Evolutionary conservation across 2,888 invertebrate genomes (phyloP).

Genomic region (Unio delphinus): DNA sequence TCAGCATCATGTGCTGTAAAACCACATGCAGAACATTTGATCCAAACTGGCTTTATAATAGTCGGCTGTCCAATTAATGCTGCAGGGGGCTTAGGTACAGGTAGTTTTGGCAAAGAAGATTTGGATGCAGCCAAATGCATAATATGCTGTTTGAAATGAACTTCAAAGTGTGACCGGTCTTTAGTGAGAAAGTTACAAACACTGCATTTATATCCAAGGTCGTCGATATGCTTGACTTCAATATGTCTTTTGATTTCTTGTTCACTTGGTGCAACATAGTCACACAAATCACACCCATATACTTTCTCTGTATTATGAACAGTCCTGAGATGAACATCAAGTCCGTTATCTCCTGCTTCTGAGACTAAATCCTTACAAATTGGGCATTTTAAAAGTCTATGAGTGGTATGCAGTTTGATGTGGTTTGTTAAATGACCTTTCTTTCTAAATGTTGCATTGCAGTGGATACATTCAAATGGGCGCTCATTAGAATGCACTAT

Average conservation of each 20-base stretch:
- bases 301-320: constrained; percentile 54
- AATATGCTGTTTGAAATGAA: constrained; percentile 48
- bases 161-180: constrained; percentile 58
- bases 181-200: constrained; percentile 58
- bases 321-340: constrained; percentile 50
- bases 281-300: constrained; percentile 64
- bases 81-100: constrained; percentile 1
- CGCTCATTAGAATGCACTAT: constrained; percentile 66
- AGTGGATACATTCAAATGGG: constrained; percentile 64
- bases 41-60: constrained; percentile 43
- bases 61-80: constrained; percentile 14
- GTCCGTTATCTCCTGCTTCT: constrained; percentile 38
- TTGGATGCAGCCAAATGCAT: constrained; percentile 6
- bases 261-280: constrained; percentile 51
- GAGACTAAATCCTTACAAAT: constrained; percentile 38
- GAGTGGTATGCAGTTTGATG: constrained; percentile 61
- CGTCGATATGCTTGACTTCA: constrained; percentile 29
- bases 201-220: constrained; percentile 50
- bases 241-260: constrained; percentile 49
- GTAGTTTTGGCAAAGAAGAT: constrained; percentile 1
- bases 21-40: constrained; percentile 68
- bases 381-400: constrained; percentile 40
- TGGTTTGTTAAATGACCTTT: constrained; percentile 69
- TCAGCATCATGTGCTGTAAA: constrained; percentile 57
- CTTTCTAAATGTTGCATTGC: constrained; percentile 69